Evolutionary conservation across 2,113 vertebrate species (phyloP), one percentile per base, ranked within the genome.

Genomic region (Toxostoma redivivum): DNA sequence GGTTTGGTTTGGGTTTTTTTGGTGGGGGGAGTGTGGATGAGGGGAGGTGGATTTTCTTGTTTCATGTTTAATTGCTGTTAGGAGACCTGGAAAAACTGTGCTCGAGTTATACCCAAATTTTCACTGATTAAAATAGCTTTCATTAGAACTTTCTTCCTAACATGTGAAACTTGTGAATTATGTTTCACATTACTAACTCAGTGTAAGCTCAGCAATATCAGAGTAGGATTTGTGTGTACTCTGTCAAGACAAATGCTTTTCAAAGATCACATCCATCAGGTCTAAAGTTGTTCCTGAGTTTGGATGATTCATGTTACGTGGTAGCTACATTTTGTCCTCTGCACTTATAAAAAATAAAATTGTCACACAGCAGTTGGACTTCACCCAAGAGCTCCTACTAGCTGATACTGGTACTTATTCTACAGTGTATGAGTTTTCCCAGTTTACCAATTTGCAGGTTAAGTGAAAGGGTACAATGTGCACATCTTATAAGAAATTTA

Each of bases 1-100:
- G 17, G 5, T 20, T 73, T 50, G 4, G 4, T 33, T 33, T 9
- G 17, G 6, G 4, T 3, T 18, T 51, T 31, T 56, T 20, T 6
- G 7, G 2, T 51, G 10, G 4, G 23, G 5, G 11, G 18, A 5
- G 15, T 12, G 19, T 8, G 6, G 37, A 4, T 16, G 57, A 19
- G 15, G 11, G 10, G 4, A 66, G 7, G 22, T 67, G 5, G 8
- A 11, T 50, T 86, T 42, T 42, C 8, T 50, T 42, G 7, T 50
- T 86, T 50, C 12, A 1, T 58, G 17, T 67, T 88, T 72, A 21
- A 30, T 66, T 89, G 51, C 10, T 69, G 5, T 72, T 72, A 70
- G 67, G 44, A 47, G 10, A 23, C 5, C 30, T 66, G 15, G 30
- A 45, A 73, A 88, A 91, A 83, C 12, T 64, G 11, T 56, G 11